phyloP scores from a whole-genome alignment of 92 coral and sea anemone genomes.

The Scolanthus callimorphus region DNA sequence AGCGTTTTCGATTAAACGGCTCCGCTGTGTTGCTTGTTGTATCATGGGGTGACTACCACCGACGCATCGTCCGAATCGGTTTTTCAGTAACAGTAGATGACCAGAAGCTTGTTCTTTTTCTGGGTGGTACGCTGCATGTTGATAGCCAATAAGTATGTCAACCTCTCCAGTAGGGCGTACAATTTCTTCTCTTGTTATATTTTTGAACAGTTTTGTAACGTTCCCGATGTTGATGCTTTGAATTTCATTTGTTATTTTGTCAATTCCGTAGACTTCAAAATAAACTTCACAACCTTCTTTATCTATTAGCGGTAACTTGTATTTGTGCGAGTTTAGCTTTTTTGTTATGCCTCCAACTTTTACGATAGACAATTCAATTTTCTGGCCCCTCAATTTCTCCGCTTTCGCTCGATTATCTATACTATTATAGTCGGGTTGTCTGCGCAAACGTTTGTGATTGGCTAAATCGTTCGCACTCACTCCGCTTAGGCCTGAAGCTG shows the following conservation, averaged over 20 bases:
- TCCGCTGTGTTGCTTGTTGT: neutral
- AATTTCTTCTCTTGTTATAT: neutral
- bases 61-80: slow-evolving; percentile 15
- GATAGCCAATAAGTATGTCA: slow-evolving; percentile 21
- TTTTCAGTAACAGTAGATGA: slow-evolving; percentile 5
- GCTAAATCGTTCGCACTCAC: too few relatives aligned
- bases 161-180: slow-evolving; percentile 16
- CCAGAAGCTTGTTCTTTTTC: slow-evolving; percentile 3
- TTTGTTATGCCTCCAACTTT: neutral
- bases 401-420: neutral
- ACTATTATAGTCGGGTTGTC: too few relatives aligned
- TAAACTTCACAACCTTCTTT: neutral
- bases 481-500: too few relatives aligned
- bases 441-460: too few relatives aligned
- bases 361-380: neutral
- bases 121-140: too few relatives aligned
- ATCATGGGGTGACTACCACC: slow-evolving; percentile 3
- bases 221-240: slow-evolving; percentile 1
- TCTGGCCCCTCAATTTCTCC: neutral
- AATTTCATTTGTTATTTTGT: neutral
- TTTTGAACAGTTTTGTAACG: slow-evolving; percentile 8
- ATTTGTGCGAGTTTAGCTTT: neutral
- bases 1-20: too few relatives aligned
- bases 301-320: neutral
- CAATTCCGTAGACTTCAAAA: too few relatives aligned